These are phyloP conservation scores for Actinia equina DNA, from an alignment of 64 coral and sea anemone genomes.

Conservation along the genomic window DNA sequence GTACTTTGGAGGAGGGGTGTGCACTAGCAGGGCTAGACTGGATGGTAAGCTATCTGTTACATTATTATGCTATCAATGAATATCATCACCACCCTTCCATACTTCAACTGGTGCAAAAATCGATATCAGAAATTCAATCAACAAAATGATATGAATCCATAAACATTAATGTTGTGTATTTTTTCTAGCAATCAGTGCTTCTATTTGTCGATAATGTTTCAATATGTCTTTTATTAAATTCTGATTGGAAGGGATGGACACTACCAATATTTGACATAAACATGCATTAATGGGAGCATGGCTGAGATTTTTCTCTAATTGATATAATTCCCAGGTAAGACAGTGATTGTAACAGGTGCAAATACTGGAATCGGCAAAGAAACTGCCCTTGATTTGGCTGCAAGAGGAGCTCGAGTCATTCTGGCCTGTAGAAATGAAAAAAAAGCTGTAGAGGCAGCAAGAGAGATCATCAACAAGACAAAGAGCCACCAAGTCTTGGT, in stretches of 20 bases:
- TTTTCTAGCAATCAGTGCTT: no score
- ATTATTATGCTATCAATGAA: no score
- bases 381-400: conserved; percentile 75
- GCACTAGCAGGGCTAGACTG: conserved; percentile 61
- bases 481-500: conserved; percentile 63
- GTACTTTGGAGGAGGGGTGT: conserved; percentile 67
- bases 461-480: conserved; percentile 66
- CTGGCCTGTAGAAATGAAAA: conserved; percentile 69
- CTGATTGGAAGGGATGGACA: no score
- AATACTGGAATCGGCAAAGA: conserved; percentile 84
- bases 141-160: no score
- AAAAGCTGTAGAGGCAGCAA: conserved; percentile 55
- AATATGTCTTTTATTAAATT: no score
- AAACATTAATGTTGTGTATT: no score
- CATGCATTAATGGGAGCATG: no score
- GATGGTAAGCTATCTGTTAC: conserved; percentile 47
- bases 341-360: conserved; percentile 79
- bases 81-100: no score
- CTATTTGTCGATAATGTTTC: no score
- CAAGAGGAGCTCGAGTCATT: conserved; percentile 78
- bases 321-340: conserved; percentile 46
- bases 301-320: not conserved
- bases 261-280: no score
- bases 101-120: no score
- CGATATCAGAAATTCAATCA: no score